These are phyloP conservation scores for Thunnus thynnus DNA, from an alignment of 2,113 vertebrate species.

Conservation along the genomic window DNA sequence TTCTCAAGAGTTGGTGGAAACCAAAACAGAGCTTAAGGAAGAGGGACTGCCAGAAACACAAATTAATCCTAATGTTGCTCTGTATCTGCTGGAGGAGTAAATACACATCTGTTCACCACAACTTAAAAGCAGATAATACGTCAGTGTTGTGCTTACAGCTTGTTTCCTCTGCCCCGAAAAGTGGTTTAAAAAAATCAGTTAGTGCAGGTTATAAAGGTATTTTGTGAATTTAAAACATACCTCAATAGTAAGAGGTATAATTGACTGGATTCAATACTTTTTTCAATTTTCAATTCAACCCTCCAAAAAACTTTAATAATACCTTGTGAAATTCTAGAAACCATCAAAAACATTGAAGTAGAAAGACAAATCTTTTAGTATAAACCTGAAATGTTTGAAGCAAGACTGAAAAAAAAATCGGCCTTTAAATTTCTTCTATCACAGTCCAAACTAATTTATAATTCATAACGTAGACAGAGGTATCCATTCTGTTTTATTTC, in stretches of 20 bases:
- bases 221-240: no score
- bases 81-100: neutral
- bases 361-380: neutral
- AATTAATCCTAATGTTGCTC: no score
- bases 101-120: neutral
- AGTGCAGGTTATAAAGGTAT: no score
- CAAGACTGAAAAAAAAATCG: neutral
- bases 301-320: slow-evolving; percentile 7
- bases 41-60: no score
- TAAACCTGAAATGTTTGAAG: neutral
- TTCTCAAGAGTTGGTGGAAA: no score
- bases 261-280: no score
- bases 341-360: neutral
- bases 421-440: slow-evolving; percentile 27
- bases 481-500: slow-evolving; percentile 32
- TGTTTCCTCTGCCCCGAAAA: neutral
- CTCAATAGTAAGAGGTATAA: no score
- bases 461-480: slow-evolving; percentile 40
- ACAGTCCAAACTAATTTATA: slow-evolving; percentile 37
- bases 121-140: neutral
- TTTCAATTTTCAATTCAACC: no score
- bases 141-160: neutral
- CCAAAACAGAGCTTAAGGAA: no score
- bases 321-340: neutral
- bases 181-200: no score